Conservation (phyloP, 2,113 vertebrate genomes). For the Clarias gariepinus region DNA sequence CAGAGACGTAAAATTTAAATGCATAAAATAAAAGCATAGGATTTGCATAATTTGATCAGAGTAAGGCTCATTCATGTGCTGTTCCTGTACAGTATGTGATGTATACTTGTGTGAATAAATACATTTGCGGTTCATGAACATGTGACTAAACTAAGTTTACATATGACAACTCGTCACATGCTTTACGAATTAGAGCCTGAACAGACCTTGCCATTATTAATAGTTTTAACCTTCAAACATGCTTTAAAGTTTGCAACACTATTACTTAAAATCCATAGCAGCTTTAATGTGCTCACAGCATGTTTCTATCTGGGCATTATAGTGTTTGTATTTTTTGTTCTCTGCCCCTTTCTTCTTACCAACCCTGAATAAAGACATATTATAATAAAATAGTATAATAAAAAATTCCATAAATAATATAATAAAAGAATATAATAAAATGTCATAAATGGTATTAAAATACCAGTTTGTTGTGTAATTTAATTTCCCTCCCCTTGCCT, state of each 20-base stretch:
- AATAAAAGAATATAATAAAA: too few relatives aligned
- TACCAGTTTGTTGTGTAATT: neutral
- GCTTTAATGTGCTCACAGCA: neutral
- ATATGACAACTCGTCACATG: neutral
- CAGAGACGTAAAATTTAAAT: neutral
- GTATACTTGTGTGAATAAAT: neutral
- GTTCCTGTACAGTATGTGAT: neutral
- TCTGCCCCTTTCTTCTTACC: neutral
- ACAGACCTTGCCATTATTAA: neutral
- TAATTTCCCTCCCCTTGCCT: neutral
- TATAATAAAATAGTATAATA: too few relatives aligned
- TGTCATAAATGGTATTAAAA: too few relatives aligned
- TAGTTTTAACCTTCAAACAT: slow-evolving; percentile 5
- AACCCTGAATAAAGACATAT: neutral
- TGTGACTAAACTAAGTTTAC: neutral
- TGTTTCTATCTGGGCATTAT: neutral
- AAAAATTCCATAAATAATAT: too few relatives aligned
- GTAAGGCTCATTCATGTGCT: neutral
- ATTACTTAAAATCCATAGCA: neutral
- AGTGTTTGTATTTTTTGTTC: neutral
- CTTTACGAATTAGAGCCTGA: neutral
- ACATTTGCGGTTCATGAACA: neutral
- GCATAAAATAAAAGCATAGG: neutral
- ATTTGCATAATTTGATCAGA: slow-evolving; percentile 4
- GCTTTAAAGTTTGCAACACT: neutral